phyloP scores from a whole-genome alignment of 1,140 invertebrate genomes.

The Halesus radiatus region DNA sequence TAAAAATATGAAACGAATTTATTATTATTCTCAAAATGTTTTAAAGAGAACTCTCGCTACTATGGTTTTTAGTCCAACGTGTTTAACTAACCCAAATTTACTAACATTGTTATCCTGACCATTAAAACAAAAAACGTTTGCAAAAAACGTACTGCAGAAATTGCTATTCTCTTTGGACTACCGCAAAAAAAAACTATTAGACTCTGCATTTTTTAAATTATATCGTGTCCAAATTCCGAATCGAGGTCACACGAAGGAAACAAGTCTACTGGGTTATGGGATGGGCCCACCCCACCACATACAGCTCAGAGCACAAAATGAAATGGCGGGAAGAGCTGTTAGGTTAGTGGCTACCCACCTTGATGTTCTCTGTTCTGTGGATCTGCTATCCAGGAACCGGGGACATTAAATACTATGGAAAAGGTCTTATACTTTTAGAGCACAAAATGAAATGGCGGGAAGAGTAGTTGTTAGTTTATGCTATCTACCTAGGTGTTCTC shows the following conservation, averaged over 20 bases:
- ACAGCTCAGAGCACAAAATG: conserved; percentile 8
- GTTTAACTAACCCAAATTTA: too few species aligned
- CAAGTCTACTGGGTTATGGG: conserved; percentile 1
- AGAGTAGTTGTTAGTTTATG: too few species aligned
- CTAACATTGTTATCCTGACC: too few species aligned
- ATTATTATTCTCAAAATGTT: too few species aligned
- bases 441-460: background rate
- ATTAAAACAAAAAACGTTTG: too few species aligned
- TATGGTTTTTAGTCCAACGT: too few species aligned
- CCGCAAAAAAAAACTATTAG: too few species aligned
- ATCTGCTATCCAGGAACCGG: background rate
- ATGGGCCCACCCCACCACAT: background rate
- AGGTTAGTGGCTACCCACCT: background rate
- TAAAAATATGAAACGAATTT: too few species aligned
- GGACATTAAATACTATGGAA: background rate
- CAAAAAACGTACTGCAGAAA: too few species aligned
- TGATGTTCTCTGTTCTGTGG: background rate
- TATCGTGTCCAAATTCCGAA: background rate
- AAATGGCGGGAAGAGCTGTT: conserved; percentile 11
- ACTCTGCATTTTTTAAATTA: background rate
- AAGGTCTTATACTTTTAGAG: background rate
- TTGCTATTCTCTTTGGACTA: too few species aligned
- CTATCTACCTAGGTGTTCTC: background rate
- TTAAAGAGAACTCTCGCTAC: too few species aligned
- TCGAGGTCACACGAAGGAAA: conserved; percentile 3